Conservation (phyloP, 2,113 vertebrate species). For the Antechinus stuartii region DNA sequence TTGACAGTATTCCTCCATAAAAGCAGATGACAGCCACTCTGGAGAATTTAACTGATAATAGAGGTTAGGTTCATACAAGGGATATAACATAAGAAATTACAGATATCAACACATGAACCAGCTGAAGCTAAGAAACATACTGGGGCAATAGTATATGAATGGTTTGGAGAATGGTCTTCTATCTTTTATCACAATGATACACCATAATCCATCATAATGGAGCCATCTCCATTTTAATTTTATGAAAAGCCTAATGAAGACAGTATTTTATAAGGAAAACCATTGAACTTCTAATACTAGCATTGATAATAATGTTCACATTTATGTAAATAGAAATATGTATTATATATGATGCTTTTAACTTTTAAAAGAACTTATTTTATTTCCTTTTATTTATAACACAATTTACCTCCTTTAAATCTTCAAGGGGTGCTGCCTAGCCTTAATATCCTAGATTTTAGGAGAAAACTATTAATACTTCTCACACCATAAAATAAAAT, state of each 20-base stretch:
- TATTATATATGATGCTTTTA: neutral
- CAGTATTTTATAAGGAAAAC: neutral
- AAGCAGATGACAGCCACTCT: neutral
- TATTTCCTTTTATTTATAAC: constrained; percentile 6
- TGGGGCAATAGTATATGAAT: neutral
- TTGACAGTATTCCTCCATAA: neutral
- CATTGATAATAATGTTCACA: neutral
- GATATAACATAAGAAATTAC: neutral
- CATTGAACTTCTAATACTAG: neutral
- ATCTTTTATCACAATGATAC: neutral
- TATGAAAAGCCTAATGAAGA: neutral
- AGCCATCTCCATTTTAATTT: neutral
- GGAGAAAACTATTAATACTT: neutral
- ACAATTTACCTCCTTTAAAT: constrained; percentile 21
- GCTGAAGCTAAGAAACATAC: neutral
- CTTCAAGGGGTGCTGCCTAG: constrained; percentile 9
- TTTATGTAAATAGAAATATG: too few species aligned
- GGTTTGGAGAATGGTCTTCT: neutral
- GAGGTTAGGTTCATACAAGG: neutral
- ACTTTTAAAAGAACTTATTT: neutral
- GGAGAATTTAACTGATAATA: neutral
- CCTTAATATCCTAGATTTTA: neutral
- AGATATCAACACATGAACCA: neutral
- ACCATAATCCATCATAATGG: neutral
- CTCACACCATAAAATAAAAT: neutral